These are phyloP conservation scores for Amphibalanus amphitrite DNA, from an alignment of 1,140 invertebrate genomes.

Conservation along the genomic window DNA sequence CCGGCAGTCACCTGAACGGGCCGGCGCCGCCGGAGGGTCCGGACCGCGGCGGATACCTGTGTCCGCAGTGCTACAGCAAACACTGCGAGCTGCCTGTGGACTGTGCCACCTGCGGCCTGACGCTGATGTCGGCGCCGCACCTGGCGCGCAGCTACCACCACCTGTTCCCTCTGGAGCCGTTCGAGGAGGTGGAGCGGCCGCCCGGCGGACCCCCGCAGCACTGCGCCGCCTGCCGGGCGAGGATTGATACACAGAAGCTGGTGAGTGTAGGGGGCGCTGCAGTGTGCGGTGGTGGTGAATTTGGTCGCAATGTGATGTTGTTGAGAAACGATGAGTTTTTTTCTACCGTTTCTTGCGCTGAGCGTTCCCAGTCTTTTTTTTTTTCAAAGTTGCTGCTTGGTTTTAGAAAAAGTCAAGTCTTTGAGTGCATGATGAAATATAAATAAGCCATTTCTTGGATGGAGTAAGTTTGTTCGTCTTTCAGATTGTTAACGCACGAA, in stretches of 20 bases:
- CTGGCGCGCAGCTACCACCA: constrained; percentile 81
- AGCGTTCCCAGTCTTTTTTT: too few relatives aligned
- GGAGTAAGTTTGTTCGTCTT: too few relatives aligned
- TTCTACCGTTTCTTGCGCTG: too few relatives aligned
- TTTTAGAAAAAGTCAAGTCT: too few relatives aligned
- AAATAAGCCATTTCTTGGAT: too few relatives aligned
- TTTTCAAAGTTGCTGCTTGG: too few relatives aligned
- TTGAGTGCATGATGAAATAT: too few relatives aligned
- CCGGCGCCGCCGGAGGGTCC: background rate
- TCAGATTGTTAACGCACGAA: too few relatives aligned
- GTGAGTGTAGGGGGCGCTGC: background rate
- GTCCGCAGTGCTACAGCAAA: constrained; percentile 89
- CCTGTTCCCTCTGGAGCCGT: constrained; percentile 45
- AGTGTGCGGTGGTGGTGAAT: too few relatives aligned
- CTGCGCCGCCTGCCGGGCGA: background rate
- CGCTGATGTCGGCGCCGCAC: constrained; percentile 93
- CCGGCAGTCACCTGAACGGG: constrained; percentile 1
- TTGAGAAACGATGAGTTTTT: too few relatives aligned
- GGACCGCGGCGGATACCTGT: constrained; percentile 66
- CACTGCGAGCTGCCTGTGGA: constrained; percentile 96
- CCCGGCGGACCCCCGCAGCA: background rate
- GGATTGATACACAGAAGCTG: background rate
- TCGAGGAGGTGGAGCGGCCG: constrained; percentile 11
- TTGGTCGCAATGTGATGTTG: too few relatives aligned
- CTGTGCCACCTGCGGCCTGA: constrained; percentile 84